Conservation (phyloP, 2,797 vertebrate genomes). For the Muraenolepis orangiensis region DNA sequence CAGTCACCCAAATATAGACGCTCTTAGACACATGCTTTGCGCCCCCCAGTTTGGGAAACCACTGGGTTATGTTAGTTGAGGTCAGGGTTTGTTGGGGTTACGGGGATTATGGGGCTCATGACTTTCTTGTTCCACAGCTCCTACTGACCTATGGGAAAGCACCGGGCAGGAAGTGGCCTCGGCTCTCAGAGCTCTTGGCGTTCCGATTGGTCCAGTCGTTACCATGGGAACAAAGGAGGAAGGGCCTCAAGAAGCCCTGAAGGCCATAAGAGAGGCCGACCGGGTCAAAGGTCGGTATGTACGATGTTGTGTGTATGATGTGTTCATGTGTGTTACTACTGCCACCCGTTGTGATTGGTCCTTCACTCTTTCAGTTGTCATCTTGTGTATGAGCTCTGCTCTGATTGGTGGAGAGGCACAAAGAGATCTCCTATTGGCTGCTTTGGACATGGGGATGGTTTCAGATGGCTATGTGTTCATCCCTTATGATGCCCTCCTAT, state of each 20-base stretch:
- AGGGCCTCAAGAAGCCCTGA: constrained; percentile 62
- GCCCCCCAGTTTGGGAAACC: too few relatives aligned
- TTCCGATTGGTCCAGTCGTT: constrained; percentile 74
- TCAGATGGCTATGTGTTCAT: constrained; percentile 80
- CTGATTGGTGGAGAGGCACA: constrained; percentile 86
- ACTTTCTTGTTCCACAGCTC: constrained; percentile 49
- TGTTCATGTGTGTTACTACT: not conserved
- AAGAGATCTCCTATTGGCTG: constrained; percentile 75
- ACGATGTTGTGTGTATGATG: not conserved
- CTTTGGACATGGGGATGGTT: constrained; percentile 78
- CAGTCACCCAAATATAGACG: too few relatives aligned
- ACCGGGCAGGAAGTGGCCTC: constrained; percentile 72
- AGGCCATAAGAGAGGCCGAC: constrained; percentile 58
- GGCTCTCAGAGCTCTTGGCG: constrained; percentile 67
- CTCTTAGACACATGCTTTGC: too few relatives aligned
- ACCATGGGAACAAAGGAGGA: constrained; percentile 51
- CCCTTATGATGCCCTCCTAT: constrained; percentile 84
- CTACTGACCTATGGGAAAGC: constrained; percentile 77
- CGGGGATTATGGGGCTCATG: not conserved
- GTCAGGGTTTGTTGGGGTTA: too few relatives aligned
- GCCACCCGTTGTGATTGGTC: not conserved
- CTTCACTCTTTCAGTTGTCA: constrained; percentile 70
- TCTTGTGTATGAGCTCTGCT: constrained; percentile 89
- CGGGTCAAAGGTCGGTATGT: constrained; percentile 72
- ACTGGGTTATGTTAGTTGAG: too few relatives aligned